Base-by-base conservation (phyloP, 1,140 invertebrate species). In the Caenorhabditis inopinata region DNA sequence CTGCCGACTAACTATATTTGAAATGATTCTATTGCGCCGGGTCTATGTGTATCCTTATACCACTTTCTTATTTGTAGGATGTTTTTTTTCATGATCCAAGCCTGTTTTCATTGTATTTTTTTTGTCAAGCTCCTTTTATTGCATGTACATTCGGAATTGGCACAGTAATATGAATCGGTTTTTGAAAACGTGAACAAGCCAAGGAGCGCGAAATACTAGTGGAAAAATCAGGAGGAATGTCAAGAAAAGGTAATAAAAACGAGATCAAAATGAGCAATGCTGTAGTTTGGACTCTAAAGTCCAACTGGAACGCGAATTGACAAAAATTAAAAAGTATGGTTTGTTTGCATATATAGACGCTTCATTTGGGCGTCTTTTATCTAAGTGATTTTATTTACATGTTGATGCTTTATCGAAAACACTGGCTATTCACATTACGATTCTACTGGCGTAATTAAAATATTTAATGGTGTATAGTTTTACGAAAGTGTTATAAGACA, bases 1-100 rank as follows among this genome's bases (percentile, higher is more conserved):
- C 92, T 3, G 51, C 81, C 38, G 83, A 84, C 49, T 84, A 84
- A 76, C 11, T 23, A 14, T 47, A 3, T 48, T 47, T 47, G 21
- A 21, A 35, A 18, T 68, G 35, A 38, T 32, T 68, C 32, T 68
- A 38, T 68, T 68, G n/a, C 32, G 35, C 38, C n/a, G 23, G 58
- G 58, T 23, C 27, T 42, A 11, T 68, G 27, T 68, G 32, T 38
- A 68, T 68, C 32, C 49, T 53, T 53, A n/a, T n/a, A n/a, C n/a
- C n/a, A n/a, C n/a, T 38, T 12, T 21, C 32, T 18, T 6, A 16
- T 68, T 68, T 68, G 32, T 68, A 68, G 58, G 58, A 68, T 68
- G 29, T 68, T 38, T 18, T 68, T 68, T 68, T 12, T n/a, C n/a
- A n/a, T n/a, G 18, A 16, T 32, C 14, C 27, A 16, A 11, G 9